phyloP scores from a whole-genome alignment of 1,140 invertebrate genomes.

The Diprion similis region DNA sequence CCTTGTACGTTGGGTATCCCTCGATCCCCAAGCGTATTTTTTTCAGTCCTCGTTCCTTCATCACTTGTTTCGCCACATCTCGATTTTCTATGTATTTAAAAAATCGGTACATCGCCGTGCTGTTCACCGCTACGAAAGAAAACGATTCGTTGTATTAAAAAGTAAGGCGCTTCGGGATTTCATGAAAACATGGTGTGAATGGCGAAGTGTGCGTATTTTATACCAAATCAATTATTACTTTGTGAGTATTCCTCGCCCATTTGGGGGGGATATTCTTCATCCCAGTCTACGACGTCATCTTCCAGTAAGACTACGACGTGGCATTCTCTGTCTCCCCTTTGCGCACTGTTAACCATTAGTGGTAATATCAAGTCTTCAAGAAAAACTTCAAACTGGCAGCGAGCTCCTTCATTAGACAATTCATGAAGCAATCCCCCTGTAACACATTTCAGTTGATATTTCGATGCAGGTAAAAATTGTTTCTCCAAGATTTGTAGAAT shows the following conservation, averaged over 20 bases:
- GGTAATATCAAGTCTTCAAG: constrained; percentile 95
- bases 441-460: constrained; percentile 43
- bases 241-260: constrained; percentile 99
- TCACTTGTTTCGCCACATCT: constrained; percentile 98
- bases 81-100: constrained; percentile 99
- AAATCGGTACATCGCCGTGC: constrained; percentile 94
- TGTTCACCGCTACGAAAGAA: constrained; percentile 75
- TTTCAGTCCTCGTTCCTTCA: constrained; percentile 97
- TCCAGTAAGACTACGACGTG: constrained; percentile 96
- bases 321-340: constrained; percentile 87
- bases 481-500: too few relatives aligned
- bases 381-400: constrained; percentile 95
- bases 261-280: constrained; percentile 97
- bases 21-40: constrained; percentile 99
- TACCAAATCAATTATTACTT: constrained; percentile 65
- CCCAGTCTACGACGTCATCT: constrained; percentile 97
- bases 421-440: constrained; percentile 95
- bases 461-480: not conserved
- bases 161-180: constrained; percentile 7
- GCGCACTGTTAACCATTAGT: constrained; percentile 94
- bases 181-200: not conserved
- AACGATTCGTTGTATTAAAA: constrained; percentile 18
- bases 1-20: constrained; percentile 99
- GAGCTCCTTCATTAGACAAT: constrained; percentile 97
- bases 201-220: not conserved